phyloP scores from a whole-genome alignment of 1,140 invertebrate genomes.

The Anthonomus grandis region DNA sequence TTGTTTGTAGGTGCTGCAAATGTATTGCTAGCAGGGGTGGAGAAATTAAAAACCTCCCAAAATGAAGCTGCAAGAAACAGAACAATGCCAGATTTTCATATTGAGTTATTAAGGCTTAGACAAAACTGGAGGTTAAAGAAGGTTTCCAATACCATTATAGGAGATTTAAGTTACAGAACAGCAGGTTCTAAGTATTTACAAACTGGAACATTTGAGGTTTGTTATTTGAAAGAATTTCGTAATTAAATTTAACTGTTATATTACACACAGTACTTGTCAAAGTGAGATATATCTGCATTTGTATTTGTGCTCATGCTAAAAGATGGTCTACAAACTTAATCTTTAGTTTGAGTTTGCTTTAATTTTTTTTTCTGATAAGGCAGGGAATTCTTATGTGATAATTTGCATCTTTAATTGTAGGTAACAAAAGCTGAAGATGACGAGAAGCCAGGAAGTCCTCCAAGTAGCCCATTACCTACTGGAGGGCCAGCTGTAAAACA shows the following conservation, averaged over 20 bases:
- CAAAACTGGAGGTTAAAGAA: conserved; percentile 96
- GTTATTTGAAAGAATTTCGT: too few relatives aligned
- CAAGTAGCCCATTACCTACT: conserved; percentile 53
- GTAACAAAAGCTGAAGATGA: conserved; percentile 91
- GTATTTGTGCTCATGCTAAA: too few relatives aligned
- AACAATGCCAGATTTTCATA: conserved; percentile 84
- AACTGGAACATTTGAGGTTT: conserved; percentile 89
- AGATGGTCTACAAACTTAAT: too few relatives aligned
- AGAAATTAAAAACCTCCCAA: conserved; percentile 76
- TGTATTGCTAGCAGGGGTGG: conserved; percentile 80
- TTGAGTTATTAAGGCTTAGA: conserved; percentile 82
- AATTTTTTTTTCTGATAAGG: neutral
- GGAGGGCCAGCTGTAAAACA: conserved; percentile 53
- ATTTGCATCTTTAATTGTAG: conserved; percentile 7
- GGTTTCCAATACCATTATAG: conserved; percentile 91
- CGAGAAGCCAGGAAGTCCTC: conserved; percentile 54
- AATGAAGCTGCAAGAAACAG: conserved; percentile 73
- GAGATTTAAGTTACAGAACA: conserved; percentile 93
- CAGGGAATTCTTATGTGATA: neutral
- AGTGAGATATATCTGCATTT: too few relatives aligned
- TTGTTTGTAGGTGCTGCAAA: conserved; percentile 51
- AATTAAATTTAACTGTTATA: neutral
- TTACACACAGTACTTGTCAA: neutral
- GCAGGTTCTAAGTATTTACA: conserved; percentile 90
- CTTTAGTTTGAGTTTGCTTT: too few relatives aligned